Evolutionary conservation across 2,888 invertebrate species (phyloP), one percentile per base, ranked within the genome.

Genomic region (Elmis aenea): DNA sequence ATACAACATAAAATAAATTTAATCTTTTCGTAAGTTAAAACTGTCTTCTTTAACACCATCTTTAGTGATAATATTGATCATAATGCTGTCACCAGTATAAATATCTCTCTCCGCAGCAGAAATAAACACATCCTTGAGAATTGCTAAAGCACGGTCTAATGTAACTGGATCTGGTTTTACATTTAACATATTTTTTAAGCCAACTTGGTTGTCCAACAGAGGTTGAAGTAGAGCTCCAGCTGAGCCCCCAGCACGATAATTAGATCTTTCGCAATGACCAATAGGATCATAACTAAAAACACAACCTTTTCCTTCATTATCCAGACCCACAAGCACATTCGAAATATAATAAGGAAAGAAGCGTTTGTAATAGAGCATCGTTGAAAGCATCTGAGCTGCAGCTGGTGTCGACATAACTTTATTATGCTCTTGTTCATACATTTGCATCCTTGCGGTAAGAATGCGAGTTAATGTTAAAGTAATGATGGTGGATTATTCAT

Each of bases 281-380:
- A 99, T 87, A 0, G 97, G 97, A 67, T 99, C 99, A 65, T 96
- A 99, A 59, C 89, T 89, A 71, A 85, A 99, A 4, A 99, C 86
- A 53, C 87, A 87, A 5, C 99, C 99, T 62, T 89, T 87, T 2
- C 95, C 97, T 45, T 95, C 83, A 15, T 79, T 79, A 69, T 97
- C 95, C 33, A 99, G 64, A 0, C 99, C 99, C 30, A 90, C 97
- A 33, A 99, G 70, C 26, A 97, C 81, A 62, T 95, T 96, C 14
- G 91, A 89, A 12, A 96, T 86, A 62, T 96, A 99, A 67, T 96
- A 97, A 0, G 99, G 99, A 69, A 99, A 99, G 70, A 99, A 99
- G 36, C 99, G 79, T 57, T 92, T 89, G 66, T 93, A 88, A 64
- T 99, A 99, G 52, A 99, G 74, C 74, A 94, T 85, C 3, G 92